Evolutionary conservation across 2,888 invertebrate genomes (phyloP), one percentile per base, ranked within the genome.

Genomic region (Belgica antarctica): DNA sequence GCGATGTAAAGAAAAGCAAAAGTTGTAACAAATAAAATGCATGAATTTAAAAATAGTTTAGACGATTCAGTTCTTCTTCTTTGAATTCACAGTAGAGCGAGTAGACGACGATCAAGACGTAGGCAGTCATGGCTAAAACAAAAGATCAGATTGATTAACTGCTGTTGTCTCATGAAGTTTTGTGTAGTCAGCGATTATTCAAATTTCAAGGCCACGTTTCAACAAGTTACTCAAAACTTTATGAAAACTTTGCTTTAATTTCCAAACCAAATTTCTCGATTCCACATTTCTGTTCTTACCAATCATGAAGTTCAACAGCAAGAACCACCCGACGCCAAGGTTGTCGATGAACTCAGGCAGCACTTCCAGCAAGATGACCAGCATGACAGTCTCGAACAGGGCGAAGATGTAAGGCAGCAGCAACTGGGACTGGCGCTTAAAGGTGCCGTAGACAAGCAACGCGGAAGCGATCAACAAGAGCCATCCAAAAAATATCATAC

Each of bases 61-160:
- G 27, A 15, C 31, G 22, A 31, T 70, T 70, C 59, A 70, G 36
- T 70, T 70, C 70, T 70, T 70, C 70, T 15, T 70, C 70, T 41
- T 31, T 61, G 36, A 70, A 24, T 24, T 70, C 61, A 25, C 41
- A 28, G 22, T 70, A 70, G 2, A 70, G 61, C 61, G 70, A 70
- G 19, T 70, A 70, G 25, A 70, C 70, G 24, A 70, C 70, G 31
- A 70, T 61, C 36, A 70, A 22, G 22, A 70, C 17, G 36, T 70
- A 70, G 4, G 61, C 19, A 27, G 61, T 61, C 22, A 59, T 10
- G 10, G 61, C 70, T 70, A 22, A n/a, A n/a, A n/a, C n/a, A n/a
- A n/a, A n/a, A n/a, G n/a, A n/a, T 41, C 3, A 10, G 41, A 41
- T n/a, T n/a, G 2, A 41, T 41, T 4, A 41, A n/a, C 10, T n/a